These are phyloP conservation scores for Paraescarpia echinospica DNA, from an alignment of 1,140 invertebrate species.

Conservation along the genomic window DNA sequence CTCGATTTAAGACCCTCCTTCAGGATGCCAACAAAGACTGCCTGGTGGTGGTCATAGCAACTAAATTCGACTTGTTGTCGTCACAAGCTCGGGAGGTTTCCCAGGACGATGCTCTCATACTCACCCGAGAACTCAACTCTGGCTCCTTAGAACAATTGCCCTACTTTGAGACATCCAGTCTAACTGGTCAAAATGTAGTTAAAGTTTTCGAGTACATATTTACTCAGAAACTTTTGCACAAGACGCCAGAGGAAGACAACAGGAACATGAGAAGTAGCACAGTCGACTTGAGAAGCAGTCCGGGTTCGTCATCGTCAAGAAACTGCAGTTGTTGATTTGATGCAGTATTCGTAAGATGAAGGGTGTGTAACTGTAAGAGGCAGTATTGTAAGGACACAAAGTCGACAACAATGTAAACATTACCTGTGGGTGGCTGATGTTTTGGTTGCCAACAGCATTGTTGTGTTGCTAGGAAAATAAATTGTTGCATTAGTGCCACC, in stretches of 20 bases:
- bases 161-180: slow-evolving; percentile 59
- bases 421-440: too few species aligned
- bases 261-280: neutral
- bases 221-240: neutral
- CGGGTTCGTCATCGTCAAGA: neutral
- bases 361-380: neutral
- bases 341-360: neutral
- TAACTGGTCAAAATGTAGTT: slow-evolving; percentile 49
- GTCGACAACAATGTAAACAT: too few species aligned
- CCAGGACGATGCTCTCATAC: slow-evolving; percentile 39
- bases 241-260: neutral
- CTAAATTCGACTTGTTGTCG: slow-evolving; percentile 52
- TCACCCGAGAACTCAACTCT: slow-evolving; percentile 49
- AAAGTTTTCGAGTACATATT: slow-evolving; percentile 58
- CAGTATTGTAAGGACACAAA: neutral
- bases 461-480: too few species aligned
- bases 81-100: slow-evolving; percentile 39
- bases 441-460: too few species aligned
- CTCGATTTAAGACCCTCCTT: slow-evolving; percentile 53
- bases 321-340: neutral
- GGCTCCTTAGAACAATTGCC: slow-evolving; percentile 39
- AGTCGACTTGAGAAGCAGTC: neutral
- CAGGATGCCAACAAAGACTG: slow-evolving; percentile 47
- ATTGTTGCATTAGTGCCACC: too few species aligned
- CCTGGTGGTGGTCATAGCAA: slow-evolving; percentile 55